Percentiles rank a stretch among this genome's conserved stretches.
phyloP scores from a whole-genome alignment of 2,797 vertebrate species.

The Macroramphosus scolopax region DNA sequence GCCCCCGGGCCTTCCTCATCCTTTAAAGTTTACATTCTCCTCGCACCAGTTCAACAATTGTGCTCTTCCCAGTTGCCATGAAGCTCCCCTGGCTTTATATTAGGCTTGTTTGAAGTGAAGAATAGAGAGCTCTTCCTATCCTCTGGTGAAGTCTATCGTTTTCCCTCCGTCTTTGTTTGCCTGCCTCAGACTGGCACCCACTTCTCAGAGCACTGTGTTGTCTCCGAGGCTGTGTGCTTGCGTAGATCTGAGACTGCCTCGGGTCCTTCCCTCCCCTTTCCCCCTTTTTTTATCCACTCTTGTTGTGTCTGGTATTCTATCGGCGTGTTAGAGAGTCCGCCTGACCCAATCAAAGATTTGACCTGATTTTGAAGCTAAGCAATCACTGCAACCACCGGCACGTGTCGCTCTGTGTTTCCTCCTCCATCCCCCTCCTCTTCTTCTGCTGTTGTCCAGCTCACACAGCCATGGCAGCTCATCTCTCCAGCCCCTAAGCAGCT shows the following conservation, averaged over 20 bases:
- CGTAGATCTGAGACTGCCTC: constrained; percentile 12
- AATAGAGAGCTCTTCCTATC: constrained; percentile 10
- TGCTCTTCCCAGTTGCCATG: constrained; percentile 6
- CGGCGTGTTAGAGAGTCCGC: constrained; percentile 28
- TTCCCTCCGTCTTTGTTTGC: constrained; percentile 34
- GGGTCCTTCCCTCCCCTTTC: constrained; percentile 3
- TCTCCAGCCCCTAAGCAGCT: constrained; percentile 57
- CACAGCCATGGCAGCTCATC: constrained; percentile 49
- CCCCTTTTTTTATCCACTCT: constrained; percentile 4
- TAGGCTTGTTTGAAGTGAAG: constrained; percentile 22
- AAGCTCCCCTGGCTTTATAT: constrained; percentile 26
- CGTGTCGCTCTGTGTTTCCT: constrained; percentile 47
- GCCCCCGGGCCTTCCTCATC: not conserved
- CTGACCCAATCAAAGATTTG: constrained; percentile 59
- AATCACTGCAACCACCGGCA: constrained; percentile 57
- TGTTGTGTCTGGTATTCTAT: constrained; percentile 58
- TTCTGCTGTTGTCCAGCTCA: constrained; percentile 23
- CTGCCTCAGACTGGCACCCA: constrained; percentile 38
- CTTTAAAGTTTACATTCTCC: constrained; percentile 15
- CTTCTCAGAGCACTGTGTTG: constrained; percentile 30
- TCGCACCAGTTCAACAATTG: constrained; percentile 10
- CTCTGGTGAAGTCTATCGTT: constrained; percentile 16
- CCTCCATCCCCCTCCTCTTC: constrained; percentile 28
- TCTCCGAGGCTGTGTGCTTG: constrained; percentile 7
- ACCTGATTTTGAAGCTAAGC: constrained; percentile 68